A percentile compares a stretch with the other conserved stretches of the same genome.
phyloP scores from a whole-genome alignment of 2,888 invertebrate species.

The Macrosiphum euphorbiae region DNA sequence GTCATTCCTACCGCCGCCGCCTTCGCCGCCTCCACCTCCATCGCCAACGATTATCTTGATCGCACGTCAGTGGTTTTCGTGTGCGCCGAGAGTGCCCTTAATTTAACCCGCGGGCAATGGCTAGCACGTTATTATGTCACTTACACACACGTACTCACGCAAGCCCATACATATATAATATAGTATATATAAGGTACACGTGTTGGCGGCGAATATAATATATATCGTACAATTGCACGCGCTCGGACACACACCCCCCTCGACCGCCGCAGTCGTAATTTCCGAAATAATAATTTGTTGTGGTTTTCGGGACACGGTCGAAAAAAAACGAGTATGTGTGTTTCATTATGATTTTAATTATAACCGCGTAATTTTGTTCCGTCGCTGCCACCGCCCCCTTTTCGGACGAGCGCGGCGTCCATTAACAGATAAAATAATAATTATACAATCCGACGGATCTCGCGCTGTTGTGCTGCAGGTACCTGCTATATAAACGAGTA shows the following conservation, averaged over 20 bases:
- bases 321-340: slow-evolving; percentile 1
- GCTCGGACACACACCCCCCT: not conserved
- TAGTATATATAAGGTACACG: not conserved
- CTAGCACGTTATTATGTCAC: slow-evolving; percentile 41
- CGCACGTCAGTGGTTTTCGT: slow-evolving; percentile 57
- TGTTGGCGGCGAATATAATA: not conserved
- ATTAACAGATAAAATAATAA: slow-evolving; percentile 54
- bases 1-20: slow-evolving; percentile 33
- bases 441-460: slow-evolving; percentile 55
- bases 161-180: not conserved
- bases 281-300: slow-evolving; percentile 42
- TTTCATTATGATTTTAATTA: slow-evolving; percentile 52
- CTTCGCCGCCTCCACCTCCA: not conserved
- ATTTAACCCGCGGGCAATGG: slow-evolving; percentile 39
- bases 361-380: slow-evolving; percentile 41
- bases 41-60: slow-evolving; percentile 57
- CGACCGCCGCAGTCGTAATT: not conserved
- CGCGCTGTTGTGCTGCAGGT: slow-evolving; percentile 14
- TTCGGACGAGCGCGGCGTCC: slow-evolving; percentile 24
- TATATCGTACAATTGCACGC: slow-evolving; percentile 2
- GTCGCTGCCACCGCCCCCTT: slow-evolving; percentile 37
- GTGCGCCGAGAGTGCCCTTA: slow-evolving; percentile 52
- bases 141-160: slow-evolving; percentile 23
- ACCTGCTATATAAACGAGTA: not conserved
- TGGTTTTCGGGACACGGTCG: slow-evolving; percentile 30